Base-by-base conservation (phyloP, 2,888 invertebrate genomes). In the Gortyna flavago region DNA sequence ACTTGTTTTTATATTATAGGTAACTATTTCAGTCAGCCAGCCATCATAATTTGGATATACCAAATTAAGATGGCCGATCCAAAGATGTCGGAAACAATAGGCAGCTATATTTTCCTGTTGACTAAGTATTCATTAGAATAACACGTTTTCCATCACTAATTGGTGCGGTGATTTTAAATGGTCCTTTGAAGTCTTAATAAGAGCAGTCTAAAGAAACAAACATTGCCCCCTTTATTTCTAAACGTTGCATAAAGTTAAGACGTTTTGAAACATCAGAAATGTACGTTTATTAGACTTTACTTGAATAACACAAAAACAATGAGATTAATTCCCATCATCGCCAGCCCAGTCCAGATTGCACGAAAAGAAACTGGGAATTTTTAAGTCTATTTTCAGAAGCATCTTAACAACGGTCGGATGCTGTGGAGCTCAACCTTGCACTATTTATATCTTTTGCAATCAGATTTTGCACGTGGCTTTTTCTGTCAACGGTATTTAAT, bases 331-430 rank as follows among this genome's bases (percentile, higher is more conserved):
- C 25, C 11, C n/a, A 69, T 76, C 64, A 64, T 29, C 29, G 7
- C 25, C 7, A 51, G 13, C 18, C 25, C 35, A 54, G 6, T 48
- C 35, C 9, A 76, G 16, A 66, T 41, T n/a, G 25, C 16, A n/a
- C 13, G 62, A 74, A 79, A 57, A 54, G 69, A 41, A 41, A 71
- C 16, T n/a, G 51, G 21, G 57, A 69, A 54, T 80, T 75, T 29
- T 38, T 38, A 44, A 80, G 41, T 69, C 35, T 80, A 75, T 80
- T 80, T 80, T 69, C 57, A 65, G 80, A 44, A 80, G 65, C 72
- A 54, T 69, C 57, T 41, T 35, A 69, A 69, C n/a, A 65, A 80
- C 57, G 16, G 16, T 13, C 16, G 51, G 57, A 68, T 64, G 48
- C 38, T 79, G 74, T 38, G 54, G 51, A 62, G 67, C 41, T 78